Percentiles rank a stretch among this genome's conserved stretches.
These are phyloP conservation scores for Digitonthophagus gazella DNA, from an alignment of 2,888 invertebrate species.

Conservation along the genomic window DNA sequence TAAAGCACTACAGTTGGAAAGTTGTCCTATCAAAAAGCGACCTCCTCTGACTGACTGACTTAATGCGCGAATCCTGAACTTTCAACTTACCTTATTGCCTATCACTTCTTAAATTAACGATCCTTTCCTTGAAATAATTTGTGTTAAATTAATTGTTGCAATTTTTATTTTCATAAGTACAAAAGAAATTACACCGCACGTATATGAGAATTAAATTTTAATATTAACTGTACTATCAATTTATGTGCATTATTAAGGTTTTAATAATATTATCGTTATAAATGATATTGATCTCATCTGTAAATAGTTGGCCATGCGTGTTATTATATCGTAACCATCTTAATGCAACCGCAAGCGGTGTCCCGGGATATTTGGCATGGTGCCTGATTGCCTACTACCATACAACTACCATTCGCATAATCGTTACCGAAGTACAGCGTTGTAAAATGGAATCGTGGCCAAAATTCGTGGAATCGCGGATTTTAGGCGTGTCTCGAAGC, in stretches of 20 bases:
- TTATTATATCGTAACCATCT: background rate
- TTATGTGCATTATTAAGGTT: no score
- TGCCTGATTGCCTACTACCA: background rate
- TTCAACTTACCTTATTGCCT: background rate
- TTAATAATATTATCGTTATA: no score
- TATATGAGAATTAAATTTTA: no score
- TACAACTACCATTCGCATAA: background rate
- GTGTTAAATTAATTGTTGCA: background rate
- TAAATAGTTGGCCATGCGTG: background rate
- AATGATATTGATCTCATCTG: background rate
- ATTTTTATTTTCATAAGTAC: no score
- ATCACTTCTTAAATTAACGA: background rate
- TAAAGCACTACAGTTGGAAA: conserved; percentile 20
- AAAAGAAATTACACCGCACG: no score
- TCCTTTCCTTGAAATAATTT: background rate
- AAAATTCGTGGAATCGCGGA: conserved; percentile 39
- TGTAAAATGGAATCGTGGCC: background rate
- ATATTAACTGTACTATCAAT: no score
- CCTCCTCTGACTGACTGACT: conserved; percentile 1
- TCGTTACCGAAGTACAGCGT: background rate
- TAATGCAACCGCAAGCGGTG: background rate
- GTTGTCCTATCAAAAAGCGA: conserved; percentile 21
- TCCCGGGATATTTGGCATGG: background rate
- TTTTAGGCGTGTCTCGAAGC: conserved; percentile 27
- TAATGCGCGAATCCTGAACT: background rate